Evolutionary conservation across 2,888 invertebrate species (phyloP).

Genomic region (Nezara viridula): DNA sequence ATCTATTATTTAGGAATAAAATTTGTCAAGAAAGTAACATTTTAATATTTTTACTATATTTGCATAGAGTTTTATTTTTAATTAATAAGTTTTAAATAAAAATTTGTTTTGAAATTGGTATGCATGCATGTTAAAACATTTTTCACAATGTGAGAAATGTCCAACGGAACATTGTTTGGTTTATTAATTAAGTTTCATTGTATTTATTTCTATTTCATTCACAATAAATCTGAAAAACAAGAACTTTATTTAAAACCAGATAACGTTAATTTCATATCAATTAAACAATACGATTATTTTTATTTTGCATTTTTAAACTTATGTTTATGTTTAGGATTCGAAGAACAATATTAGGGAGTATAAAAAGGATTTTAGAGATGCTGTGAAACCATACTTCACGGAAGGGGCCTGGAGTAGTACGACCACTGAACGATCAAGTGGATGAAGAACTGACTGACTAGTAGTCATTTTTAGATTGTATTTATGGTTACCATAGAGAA

Average conservation of each 20-base stretch:
- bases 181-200: not conserved
- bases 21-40: too few relatives aligned
- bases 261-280: not conserved
- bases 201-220: not conserved
- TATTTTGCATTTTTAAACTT: constrained; percentile 50
- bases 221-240: not conserved
- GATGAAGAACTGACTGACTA: not conserved
- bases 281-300: not conserved
- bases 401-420: constrained; percentile 62
- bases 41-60: too few relatives aligned
- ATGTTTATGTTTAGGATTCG: constrained; percentile 63
- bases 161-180: not conserved
- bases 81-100: too few relatives aligned
- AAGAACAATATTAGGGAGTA: constrained; percentile 64
- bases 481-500: constrained; percentile 34
- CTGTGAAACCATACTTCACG: constrained; percentile 64
- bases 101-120: too few relatives aligned
- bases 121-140: too few relatives aligned
- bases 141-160: too few relatives aligned
- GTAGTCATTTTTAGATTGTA: constrained; percentile 27
- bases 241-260: not conserved
- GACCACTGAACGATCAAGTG: constrained; percentile 55
- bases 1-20: too few relatives aligned
- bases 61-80: too few relatives aligned
- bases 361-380: constrained; percentile 64